A percentile compares a stretch with the other conserved stretches of the same genome.
phyloP scores from a whole-genome alignment of 2,888 invertebrate species.

The Drosophila monieri region DNA sequence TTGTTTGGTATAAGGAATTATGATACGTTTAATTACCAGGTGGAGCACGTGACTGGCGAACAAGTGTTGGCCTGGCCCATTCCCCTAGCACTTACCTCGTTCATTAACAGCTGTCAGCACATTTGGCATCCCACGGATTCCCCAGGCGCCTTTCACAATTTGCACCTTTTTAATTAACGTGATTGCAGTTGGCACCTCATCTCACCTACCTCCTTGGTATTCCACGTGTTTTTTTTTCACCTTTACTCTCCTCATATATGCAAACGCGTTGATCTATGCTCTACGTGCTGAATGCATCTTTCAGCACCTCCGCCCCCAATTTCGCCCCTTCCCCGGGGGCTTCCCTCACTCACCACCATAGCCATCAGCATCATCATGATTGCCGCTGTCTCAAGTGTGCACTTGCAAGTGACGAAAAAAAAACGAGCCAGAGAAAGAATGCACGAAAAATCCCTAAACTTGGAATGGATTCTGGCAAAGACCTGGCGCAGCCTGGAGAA shows the following conservation, averaged over 20 bases:
- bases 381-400: slow-evolving; percentile 68
- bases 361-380: slow-evolving; percentile 11
- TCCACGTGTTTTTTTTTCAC: slow-evolving; percentile 1
- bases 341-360: slow-evolving; percentile 26
- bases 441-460: slow-evolving; percentile 10
- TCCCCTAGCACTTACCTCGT: slow-evolving; percentile 62
- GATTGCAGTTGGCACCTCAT: slow-evolving; percentile 72
- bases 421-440: slow-evolving; percentile 16
- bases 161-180: slow-evolving; percentile 83
- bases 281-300: slow-evolving; percentile 78
- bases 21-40: slow-evolving; percentile 76
- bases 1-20: slow-evolving; percentile 66
- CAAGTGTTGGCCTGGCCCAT: slow-evolving; percentile 23
- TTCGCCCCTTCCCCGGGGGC: slow-evolving; percentile 27
- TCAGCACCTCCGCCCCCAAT: slow-evolving; percentile 39
- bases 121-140: slow-evolving; percentile 64
- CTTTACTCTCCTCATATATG: slow-evolving; percentile 23
- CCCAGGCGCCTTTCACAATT: slow-evolving; percentile 80
- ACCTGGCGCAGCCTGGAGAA: slow-evolving; percentile 45
- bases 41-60: slow-evolving; percentile 70
- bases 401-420: slow-evolving; percentile 66
- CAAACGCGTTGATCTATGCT: slow-evolving; percentile 76
- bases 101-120: slow-evolving; percentile 82
- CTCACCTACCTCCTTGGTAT: slow-evolving; percentile 8
- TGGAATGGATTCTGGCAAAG: slow-evolving; percentile 27